Percentiles rank a stretch among this genome's conserved stretches.
Conservation (phyloP, 2,113 vertebrate genomes). For the Lagopus muta region DNA sequence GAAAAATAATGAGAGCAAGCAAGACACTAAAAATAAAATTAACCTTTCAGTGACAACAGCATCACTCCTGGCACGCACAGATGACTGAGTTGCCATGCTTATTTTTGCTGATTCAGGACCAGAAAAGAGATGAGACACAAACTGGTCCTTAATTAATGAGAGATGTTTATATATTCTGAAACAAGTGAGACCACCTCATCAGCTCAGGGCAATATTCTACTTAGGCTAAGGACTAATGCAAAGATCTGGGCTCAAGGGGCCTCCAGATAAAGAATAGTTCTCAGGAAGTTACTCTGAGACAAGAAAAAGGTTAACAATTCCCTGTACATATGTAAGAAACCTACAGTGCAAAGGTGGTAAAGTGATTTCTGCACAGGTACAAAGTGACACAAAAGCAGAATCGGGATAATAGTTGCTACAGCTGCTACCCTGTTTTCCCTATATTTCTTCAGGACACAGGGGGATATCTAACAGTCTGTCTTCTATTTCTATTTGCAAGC, state of each 20-base stretch:
- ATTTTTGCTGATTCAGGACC: slow-evolving; percentile 65
- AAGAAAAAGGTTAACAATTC: neutral
- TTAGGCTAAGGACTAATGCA: neutral
- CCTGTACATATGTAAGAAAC: neutral
- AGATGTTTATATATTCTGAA: neutral
- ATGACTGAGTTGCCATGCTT: slow-evolving; percentile 7
- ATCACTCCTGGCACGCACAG: slow-evolving; percentile 2
- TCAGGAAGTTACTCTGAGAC: neutral
- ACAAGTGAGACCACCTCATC: neutral
- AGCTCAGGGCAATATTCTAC: neutral
- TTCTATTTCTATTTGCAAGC: neutral
- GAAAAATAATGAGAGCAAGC: slow-evolving; percentile 62
- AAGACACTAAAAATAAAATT: slow-evolving; percentile 72
- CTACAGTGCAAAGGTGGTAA: neutral
- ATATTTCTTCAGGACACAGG: neutral
- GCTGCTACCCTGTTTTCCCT: neutral
- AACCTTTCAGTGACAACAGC: slow-evolving; percentile 56
- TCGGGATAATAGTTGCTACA: neutral
- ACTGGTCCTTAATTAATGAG: neutral
- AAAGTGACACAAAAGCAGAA: neutral
- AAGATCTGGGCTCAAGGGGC: neutral
- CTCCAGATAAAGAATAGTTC: neutral
- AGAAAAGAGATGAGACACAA: slow-evolving; percentile 26
- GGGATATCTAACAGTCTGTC: neutral
- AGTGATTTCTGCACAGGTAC: neutral